Conservation (phyloP, 1,140 invertebrate species). For the Drosophila arawakana region DNA sequence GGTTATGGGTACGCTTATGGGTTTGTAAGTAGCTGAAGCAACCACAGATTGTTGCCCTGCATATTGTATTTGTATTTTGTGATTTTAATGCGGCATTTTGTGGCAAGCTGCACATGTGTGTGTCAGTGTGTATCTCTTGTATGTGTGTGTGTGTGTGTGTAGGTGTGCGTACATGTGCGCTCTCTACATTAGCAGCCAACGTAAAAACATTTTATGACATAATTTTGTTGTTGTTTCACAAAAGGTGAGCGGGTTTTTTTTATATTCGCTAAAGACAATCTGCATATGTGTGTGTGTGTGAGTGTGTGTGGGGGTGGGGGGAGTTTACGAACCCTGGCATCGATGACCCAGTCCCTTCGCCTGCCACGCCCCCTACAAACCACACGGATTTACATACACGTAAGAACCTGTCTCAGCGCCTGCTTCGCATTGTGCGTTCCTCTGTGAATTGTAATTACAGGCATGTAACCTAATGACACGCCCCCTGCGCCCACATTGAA, state of each 20-base stretch:
- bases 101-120: conserved; percentile 52
- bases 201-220: conserved; percentile 73
- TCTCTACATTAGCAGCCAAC: conserved; percentile 63
- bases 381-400: conserved; percentile 42
- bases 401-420: conserved; percentile 16
- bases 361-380: background rate
- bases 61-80: conserved; percentile 80
- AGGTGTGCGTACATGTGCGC: conserved; percentile 16
- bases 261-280: conserved; percentile 48
- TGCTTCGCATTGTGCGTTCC: conserved; percentile 40
- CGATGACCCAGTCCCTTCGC: conserved; percentile 50
- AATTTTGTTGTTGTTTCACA: conserved; percentile 63
- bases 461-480: conserved; percentile 74
- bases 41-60: conserved; percentile 56
- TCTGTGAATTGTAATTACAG: conserved; percentile 76
- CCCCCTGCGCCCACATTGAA: conserved; percentile 36
- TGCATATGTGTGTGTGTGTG: conserved; percentile 46
- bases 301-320: conserved; percentile 7
- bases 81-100: conserved; percentile 79
- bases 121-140: background rate
- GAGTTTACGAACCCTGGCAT: conserved; percentile 46
- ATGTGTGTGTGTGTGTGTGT: conserved; percentile 1
- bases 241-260: conserved; percentile 34
- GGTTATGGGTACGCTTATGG: conserved; percentile 26
- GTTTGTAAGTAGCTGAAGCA: conserved; percentile 21